A percentile compares a stretch with the other conserved stretches of the same genome.
Evolutionary conservation across 2,888 invertebrate species (phyloP).

Genomic region (Oeneis ivallda): DNA sequence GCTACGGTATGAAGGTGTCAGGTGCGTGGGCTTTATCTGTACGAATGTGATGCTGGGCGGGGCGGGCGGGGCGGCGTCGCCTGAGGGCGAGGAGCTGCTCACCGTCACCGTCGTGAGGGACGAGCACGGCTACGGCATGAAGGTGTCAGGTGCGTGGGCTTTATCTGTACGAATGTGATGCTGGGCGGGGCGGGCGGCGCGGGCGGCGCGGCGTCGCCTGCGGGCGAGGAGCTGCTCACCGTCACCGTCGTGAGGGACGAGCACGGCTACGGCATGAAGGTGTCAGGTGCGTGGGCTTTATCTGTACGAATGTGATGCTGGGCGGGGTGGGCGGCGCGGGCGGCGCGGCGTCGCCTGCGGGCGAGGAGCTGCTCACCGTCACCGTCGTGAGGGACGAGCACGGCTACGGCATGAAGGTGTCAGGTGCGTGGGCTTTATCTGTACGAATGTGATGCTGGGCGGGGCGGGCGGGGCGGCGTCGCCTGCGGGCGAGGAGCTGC

Average conservation of each 20-base stretch:
- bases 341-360: conserved; percentile 86
- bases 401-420: conserved; percentile 97
- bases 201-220: conserved; percentile 86
- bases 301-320: conserved; percentile 58
- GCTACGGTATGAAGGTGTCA: conserved; percentile 96
- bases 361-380: conserved; percentile 82
- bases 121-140: conserved; percentile 95
- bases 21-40: conserved; percentile 48
- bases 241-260: conserved; percentile 92
- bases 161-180: conserved; percentile 47
- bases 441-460: conserved; percentile 70
- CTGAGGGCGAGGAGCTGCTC: conserved; percentile 82
- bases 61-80: conserved; percentile 83
- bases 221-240: conserved; percentile 78
- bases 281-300: conserved; percentile 79
- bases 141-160: conserved; percentile 84
- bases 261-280: conserved; percentile 96
- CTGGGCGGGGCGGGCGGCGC: conserved; percentile 64
- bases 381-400: conserved; percentile 92
- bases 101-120: conserved; percentile 91
- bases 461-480: conserved; percentile 76
- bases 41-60: conserved; percentile 72
- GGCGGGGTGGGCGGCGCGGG: conserved; percentile 48
- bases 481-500: conserved; percentile 85
- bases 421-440: conserved; percentile 61